phyloP scores from a whole-genome alignment of 2,113 vertebrate genomes.

The Colius striatus region DNA sequence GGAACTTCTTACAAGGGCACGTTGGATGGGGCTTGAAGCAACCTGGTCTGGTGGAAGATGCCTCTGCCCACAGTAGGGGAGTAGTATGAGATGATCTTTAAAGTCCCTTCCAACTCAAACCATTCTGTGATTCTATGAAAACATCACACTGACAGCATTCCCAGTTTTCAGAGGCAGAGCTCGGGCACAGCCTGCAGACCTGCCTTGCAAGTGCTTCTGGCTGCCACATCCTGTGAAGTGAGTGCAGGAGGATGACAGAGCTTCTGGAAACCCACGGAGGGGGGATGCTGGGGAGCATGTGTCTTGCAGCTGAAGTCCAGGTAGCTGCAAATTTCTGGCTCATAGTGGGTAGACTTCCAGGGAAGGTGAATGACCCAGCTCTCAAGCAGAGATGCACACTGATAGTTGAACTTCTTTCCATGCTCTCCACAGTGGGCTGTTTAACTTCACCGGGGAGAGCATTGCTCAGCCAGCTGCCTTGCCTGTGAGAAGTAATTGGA shows the following conservation, averaged over 20 bases:
- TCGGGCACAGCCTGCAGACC: background rate
- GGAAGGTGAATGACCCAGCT: background rate
- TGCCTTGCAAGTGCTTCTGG: background rate
- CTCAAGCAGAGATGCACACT: background rate
- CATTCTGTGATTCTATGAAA: too few relatives aligned
- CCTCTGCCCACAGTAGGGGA: too few relatives aligned
- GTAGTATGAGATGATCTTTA: too few relatives aligned
- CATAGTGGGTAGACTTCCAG: background rate
- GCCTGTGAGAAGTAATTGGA: background rate
- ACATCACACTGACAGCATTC: rapidly evolving
- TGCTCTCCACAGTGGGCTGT: background rate
- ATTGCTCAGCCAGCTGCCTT: background rate
- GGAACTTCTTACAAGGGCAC: too few relatives aligned
- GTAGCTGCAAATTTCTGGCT: background rate
- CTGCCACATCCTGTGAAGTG: background rate
- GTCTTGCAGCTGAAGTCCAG: background rate
- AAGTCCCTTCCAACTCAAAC: too few relatives aligned
- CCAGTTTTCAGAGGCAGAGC: background rate
- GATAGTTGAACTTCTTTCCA: background rate
- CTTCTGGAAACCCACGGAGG: background rate
- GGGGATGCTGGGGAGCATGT: background rate
- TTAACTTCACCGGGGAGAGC: background rate
- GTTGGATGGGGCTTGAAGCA: too few relatives aligned
- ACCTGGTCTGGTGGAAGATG: too few relatives aligned
- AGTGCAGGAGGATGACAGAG: background rate